Base-by-base conservation (phyloP, 2,113 vertebrate species). In the Aspiorhynchus laticeps region DNA sequence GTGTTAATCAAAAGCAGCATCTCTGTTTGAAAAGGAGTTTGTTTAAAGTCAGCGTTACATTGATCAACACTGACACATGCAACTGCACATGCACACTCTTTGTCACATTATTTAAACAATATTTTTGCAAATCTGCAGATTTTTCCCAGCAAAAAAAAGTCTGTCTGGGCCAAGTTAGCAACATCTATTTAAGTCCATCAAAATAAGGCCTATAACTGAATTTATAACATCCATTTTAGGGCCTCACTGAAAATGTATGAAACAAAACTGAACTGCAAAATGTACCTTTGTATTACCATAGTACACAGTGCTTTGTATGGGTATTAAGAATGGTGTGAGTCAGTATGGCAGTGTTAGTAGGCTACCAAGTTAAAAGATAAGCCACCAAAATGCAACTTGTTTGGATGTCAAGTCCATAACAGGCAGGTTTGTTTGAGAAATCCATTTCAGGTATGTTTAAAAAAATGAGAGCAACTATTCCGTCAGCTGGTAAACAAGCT, bases 401-500 rank as follows among this genome's bases (percentile, higher is more conserved):
- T 67, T 82, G 26, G 21, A 67, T 65, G 80, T 48, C 80, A 65
- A 65, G 8, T 31, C 38, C 1, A 7, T 46, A 67, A 67, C 38
- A 46, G n/a, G 43, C 28, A 48, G 63, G n/a, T 31, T 53, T 46
- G 28, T 67, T 83, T 80, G 79, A 63, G 53, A 80, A 63, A 80
- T 43, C 21, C 38, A 67, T 17, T 31, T 14, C 28, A 67, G 38
- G 80, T 67, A 33, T 33, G 24, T 24, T 69, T 80, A 28, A 80
- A 80, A 43, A 41, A 65, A 65, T 48, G 28, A 46, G 8, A 63
- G 24, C 79, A 81, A 43, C 31, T 83, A 24, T 24, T 51, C 43
- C 71, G 80, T 83, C 80, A 83, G 41, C 26, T 69, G 43, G 63
- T 69, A 71, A 83, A 83, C 63, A 83, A 69, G 26, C 41, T 83